Evolutionary conservation across 2,113 vertebrate genomes (phyloP), one percentile per base, ranked within the genome.

Genomic region (Pelecanus crispus): DNA sequence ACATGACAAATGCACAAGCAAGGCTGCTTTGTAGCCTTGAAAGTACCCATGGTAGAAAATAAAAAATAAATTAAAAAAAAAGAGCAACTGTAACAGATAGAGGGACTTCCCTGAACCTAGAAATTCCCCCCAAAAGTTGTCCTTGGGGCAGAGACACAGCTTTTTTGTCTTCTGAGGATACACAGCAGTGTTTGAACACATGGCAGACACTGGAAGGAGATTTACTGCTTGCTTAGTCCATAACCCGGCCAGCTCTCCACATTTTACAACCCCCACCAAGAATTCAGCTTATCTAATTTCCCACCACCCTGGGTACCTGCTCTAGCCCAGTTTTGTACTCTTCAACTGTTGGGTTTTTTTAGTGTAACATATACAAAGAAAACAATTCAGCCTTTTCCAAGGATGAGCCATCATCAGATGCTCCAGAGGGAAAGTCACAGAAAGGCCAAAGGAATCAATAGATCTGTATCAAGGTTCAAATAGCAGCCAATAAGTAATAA

Each of bases 141-240:
- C 28, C 38, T 22, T 22, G 29, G 12, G 53, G 44, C n/a, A 72
- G 13, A 8, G 18, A 25, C 49, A 42, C n/a, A 44, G 17, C 4
- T 74, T 75, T 29, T 63, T 34, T 31, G 4, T 8, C 56, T 73
- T 72, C 49, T 32, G 29, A 63, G 49, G 59, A 29, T 24, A 45
- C 50, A 44, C 1, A 1, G 26, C 67, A 67, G 16, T 0, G 2
- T 17, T 22, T n/a, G 63, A 50, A 42, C 42, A 32, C 8, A 2
- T 1, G 13, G 65, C n/a, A 77, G n/a, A 74, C 40, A 24, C 6
- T 10, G 13, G 40, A 47, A 45, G 29, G 15, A 40, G 28, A 68
- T 55, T 50, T 6, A 14, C 28, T 56, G 7, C 14, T 86, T 38
- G 22, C 16, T 70, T 7, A 32, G n/a, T 2, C 31, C 63, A 7